phyloP scores from a whole-genome alignment of 2,797 vertebrate genomes.

The Dicrostonyx torquatus region DNA sequence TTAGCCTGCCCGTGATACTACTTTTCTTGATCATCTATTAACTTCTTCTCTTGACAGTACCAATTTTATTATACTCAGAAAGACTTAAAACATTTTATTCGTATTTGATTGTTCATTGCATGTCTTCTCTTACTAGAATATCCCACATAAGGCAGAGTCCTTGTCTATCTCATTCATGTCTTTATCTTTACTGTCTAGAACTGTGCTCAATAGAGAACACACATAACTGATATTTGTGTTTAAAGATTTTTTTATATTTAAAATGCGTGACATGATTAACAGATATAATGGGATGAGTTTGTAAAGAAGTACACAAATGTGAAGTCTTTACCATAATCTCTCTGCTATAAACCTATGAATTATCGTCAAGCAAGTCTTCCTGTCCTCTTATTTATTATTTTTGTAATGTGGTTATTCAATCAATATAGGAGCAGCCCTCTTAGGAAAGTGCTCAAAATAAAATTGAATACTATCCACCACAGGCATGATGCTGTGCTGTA shows the following conservation, averaged over 20 bases:
- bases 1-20: neutral
- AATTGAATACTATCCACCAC: neutral
- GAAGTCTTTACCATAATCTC: neutral
- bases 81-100: neutral
- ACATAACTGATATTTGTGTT: neutral
- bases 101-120: neutral
- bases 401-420: neutral
- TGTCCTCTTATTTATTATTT: neutral
- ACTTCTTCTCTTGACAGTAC: neutral
- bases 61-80: neutral
- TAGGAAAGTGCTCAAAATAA: neutral
- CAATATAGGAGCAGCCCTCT: neutral
- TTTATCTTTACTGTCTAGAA: neutral
- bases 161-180: neutral
- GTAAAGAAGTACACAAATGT: neutral
- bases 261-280: neutral
- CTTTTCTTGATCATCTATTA: conserved; percentile 18
- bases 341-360: neutral
- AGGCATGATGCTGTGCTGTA: neutral
- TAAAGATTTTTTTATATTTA: neutral
- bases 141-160: neutral
- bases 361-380: neutral
- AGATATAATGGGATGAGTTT: neutral
- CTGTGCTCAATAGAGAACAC: neutral
- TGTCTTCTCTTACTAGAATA: neutral